These are phyloP conservation scores for Tenrec ecaudatus DNA, from an alignment of 2,113 vertebrate species.

Conservation along the genomic window DNA sequence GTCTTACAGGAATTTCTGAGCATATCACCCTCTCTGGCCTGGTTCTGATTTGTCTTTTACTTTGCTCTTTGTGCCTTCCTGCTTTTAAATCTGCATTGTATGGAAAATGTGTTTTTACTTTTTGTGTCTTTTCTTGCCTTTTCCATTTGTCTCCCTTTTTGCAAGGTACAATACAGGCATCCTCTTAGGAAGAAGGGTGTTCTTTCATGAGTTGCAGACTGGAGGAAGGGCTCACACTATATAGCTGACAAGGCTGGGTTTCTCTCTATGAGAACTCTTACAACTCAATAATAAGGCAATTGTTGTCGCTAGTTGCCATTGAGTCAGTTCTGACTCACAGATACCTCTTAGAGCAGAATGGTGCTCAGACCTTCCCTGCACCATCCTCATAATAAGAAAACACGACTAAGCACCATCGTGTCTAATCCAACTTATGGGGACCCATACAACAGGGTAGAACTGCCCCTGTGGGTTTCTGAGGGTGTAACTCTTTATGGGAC, in stretches of 20 bases:
- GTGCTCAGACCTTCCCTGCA: not conserved
- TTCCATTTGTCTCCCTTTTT: constrained; percentile 27
- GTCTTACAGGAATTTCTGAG: constrained; percentile 14
- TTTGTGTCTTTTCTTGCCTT: not conserved
- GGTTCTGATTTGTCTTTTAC: not conserved
- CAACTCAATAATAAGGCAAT: not conserved
- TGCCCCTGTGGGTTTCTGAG: not conserved
- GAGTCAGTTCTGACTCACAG: not conserved
- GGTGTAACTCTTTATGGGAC: too few species aligned
- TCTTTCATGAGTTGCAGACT: not conserved
- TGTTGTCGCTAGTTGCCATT: not conserved
- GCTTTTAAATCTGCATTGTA: not conserved
- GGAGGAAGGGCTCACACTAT: not conserved
- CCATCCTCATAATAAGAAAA: not conserved
- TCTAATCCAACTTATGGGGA: too few species aligned
- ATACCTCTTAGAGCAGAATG: not conserved
- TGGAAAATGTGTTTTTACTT: not conserved
- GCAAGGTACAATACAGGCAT: not conserved
- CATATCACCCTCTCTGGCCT: not conserved
- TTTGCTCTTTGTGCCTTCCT: not conserved
- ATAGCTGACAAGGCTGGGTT: not conserved
- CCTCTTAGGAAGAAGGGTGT: not conserved
- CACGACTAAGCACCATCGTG: too few species aligned
- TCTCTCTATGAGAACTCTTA: not conserved
- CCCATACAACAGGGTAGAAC: too few species aligned